Evolutionary conservation across 1,140 invertebrate genomes (phyloP), one percentile per base, ranked within the genome.

Genomic region (Xylocopa sonorina): DNA sequence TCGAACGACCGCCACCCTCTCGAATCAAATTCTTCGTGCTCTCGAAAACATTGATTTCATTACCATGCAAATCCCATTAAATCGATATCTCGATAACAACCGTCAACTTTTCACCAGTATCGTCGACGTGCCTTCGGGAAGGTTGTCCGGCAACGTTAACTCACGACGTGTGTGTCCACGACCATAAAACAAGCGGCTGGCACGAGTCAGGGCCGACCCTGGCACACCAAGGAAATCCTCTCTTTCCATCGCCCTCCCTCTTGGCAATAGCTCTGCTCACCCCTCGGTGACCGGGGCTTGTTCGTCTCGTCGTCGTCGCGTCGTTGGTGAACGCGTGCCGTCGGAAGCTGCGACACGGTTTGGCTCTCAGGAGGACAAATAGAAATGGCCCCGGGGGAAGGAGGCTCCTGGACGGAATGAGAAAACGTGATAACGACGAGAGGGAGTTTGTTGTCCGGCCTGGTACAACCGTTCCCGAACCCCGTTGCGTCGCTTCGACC

Each of bases 341-440:
- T 77, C 88, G 87, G 90, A 91, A 91, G 87, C 88, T 88, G 81
- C 87, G 79, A 92, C 91, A 92, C 82, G 91, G 84, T 91, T 92
- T 91, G 78, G 89, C 91, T 92, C 89, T 92, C 90, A 91, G 89
- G 88, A 91, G 91, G 90, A 90, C 91, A 91, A 92, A 91, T 90
- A 90, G 91, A 87, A 92, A 91, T 90, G 87, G 90, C 87, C 89
- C 84, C 78, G 60, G 50, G 88, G 79, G 77, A 77, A 51, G 78
- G 76, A 85, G 77, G 77, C 78, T 68, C 38, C 57, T 63, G 64
- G 71, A 74, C 53, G 50, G 83, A 81, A 83, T 58, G 72, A 84
- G 79, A 82, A 76, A 83, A 81, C 80, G 87, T 88, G 91, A 90
- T 91, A 91, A 90, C 87, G 88, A 90, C 88, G 87, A 84, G 88